Evolutionary conservation across 2,888 invertebrate species (phyloP), one percentile per base, ranked within the genome.

Genomic region (Cordilura impudica): DNA sequence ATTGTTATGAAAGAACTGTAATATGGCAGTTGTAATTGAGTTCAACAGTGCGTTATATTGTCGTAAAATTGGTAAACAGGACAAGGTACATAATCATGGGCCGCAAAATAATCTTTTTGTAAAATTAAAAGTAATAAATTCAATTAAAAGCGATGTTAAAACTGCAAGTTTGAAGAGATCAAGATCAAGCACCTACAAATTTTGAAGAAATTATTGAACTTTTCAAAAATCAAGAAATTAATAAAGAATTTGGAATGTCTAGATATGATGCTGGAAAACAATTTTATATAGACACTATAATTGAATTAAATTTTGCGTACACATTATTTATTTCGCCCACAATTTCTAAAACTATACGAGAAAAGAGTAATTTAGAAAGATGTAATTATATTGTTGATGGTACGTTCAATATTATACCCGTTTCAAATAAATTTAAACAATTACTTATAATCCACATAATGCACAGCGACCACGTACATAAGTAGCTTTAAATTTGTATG

Each of bases 161-260:
- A 67, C 45, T 67, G 56, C 47, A 67, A 54, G 26, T 54, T 67
- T 67, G 56, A 45, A 69, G 45, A 54, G 56, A 56, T 58, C 56
- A 56, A 67, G 66, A 39, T 35, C 19, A 66, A 66, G 39, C 51
- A 53, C 66, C 23, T 21, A 51, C 54, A 43, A 67, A 31, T 58
- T 39, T 58, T 58, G 39, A 58, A 35, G 58, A 58, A 35, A 39
- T 58, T 58, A 66, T 66, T 66, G 65, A 66, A 51, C 51, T 66
- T 66, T 51, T 66, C 39, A 63, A 63, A 63, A 63, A 63, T 47
- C 49, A 66, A 66, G 65, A 66, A 66, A 53, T 66, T 65, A 35
- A 39, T 43, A 54, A 51, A 21, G 53, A 66, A 66, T 66, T 51
- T 53, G 23, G 39, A 53, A 51, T 66, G 14, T 49, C 51, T 39